Base-by-base conservation (phyloP, 2,888 invertebrate species). In the Leptogaster cylindrica region DNA sequence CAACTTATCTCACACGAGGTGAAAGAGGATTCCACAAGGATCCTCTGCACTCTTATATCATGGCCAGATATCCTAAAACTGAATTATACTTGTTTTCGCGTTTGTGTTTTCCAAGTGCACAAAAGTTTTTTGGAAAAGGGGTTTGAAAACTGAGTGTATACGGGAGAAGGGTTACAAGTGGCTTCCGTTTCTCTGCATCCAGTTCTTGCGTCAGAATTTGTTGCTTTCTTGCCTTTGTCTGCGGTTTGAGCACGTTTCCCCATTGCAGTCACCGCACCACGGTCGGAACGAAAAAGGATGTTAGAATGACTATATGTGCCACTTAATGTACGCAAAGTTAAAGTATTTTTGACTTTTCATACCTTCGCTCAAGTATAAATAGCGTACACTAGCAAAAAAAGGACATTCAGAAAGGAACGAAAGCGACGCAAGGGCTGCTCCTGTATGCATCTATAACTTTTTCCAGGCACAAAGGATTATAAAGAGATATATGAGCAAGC, bases 341-440 rank as follows among this genome's bases (percentile, higher is more conserved):
- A 61, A 41, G 44, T 61, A 61, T 61, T 61, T 61, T 61, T 61
- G 61, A 61, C 61, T 61, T 61, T 61, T 61, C 61, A 61, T 61
- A 61, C 44, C 61, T 44, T 61, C 28, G n/a, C 6, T 28, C 16
- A 6, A 18, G 27, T 28, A 41, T 51, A 51, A 51, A 51, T 61
- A 44, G 25, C 44, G 10, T 61, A 28, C 16, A 27, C 44, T 10
- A 14, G 27, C 14, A 18, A 25, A 41, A 27, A 58, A 28, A 18
- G 61, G 36, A 27, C 16, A 16, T 20, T 12, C 14, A 61, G 61
- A 61, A 61, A 44, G 27, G 18, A 44, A 20, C 41, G 61, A 44
- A 61, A 61, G 44, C 41, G 23, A 28, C n/a, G n/a, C n/a, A n/a
- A n/a, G n/a, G n/a, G n/a, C n/a, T n/a, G n/a, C n/a, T n/a, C n/a